These are phyloP conservation scores for Crioceris asparagi DNA, from an alignment of 2,888 invertebrate species.

Conservation along the genomic window DNA sequence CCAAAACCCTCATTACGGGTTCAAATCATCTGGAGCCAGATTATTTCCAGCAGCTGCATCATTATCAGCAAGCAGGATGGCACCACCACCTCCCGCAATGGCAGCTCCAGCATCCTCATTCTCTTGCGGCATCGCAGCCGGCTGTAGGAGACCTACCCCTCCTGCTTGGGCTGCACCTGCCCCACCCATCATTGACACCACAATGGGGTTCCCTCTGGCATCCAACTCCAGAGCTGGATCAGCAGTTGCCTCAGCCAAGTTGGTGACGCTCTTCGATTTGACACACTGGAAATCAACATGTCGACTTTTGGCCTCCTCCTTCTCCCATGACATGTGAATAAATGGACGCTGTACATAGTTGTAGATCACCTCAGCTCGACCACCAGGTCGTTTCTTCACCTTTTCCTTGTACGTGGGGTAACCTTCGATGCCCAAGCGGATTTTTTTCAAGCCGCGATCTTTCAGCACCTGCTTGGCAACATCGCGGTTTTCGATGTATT, in stretches of 20 bases:
- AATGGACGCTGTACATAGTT: conserved; percentile 99
- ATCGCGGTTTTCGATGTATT: conserved; percentile 98
- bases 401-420: conserved; percentile 99
- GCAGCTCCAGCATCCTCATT: conserved; percentile 36
- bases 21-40: conserved; percentile 16
- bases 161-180: too few relatives aligned
- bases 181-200: too few relatives aligned
- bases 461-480: conserved; percentile 99
- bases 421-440: conserved; percentile 93
- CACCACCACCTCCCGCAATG: too few relatives aligned
- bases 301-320: conserved; percentile 96
- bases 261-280: conserved; percentile 94
- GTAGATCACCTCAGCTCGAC: conserved; percentile 94
- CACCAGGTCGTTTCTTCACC: conserved; percentile 89
- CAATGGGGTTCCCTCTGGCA: conserved; percentile 44
- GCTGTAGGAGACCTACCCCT: too few relatives aligned
- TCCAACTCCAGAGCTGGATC: conserved; percentile 68
- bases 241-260: conserved; percentile 89
- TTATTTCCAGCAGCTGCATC: conserved; percentile 17
- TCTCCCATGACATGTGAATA: conserved; percentile 99
- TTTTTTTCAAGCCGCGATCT: conserved; percentile 96
- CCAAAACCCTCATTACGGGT: too few relatives aligned
- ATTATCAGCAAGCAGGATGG: conserved; percentile 15
- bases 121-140: conserved; percentile 22
- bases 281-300: conserved; percentile 99